Evolutionary conservation across 2,888 invertebrate genomes (phyloP), one percentile per base, ranked within the genome.

Genomic region (Nomada fabriciana): DNA sequence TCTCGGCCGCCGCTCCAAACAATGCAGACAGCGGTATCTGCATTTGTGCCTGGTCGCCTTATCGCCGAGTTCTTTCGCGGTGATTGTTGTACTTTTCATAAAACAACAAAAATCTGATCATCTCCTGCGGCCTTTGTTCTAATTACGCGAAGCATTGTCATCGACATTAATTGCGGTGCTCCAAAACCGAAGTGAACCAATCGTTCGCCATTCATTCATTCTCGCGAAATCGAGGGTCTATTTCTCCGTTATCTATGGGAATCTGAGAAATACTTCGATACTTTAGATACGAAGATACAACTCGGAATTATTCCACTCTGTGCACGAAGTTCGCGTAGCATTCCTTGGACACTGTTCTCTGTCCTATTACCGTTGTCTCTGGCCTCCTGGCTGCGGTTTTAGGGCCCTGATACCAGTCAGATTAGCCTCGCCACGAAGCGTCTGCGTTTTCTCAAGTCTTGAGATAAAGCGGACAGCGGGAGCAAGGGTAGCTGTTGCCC

Each of bases 371-470:
- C 82, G 87, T 87, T 89, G 89, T 86, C 78, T 80, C 79, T 80
- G 84, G 85, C 79, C 78, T 83, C 82, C 76, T 61, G 74, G 80
- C 80, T 81, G 80, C 76, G 86, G 84, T 90, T 89, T 90, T 88
- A 88, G 86, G 86, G 78, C 70, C 76, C 67, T 76, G 89, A 90
- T 89, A 88, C 80, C 78, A 72, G 72, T 64, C 82, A 86, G 90
- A 90, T 90, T 89, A 90, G 83, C 73, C 71, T 71, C 78, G 76
- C 86, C 73, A 68, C 80, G 85, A 25, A 88, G 88, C 83, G 86
- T 90, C 90, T 90, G 90, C 88, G 81, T 89, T 89, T 86, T 88
- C 89, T 90, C 90, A 87, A 88, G 82, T 78, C 76, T 75, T 57
- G 77, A 86, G 90, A 88, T 88, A 89, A 89, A 80, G 71, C 72